A percentile compares a stretch with the other conserved stretches of the same genome.
phyloP scores from a whole-genome alignment of 2,797 vertebrate species.

The Pagetopsis macropterus region DNA sequence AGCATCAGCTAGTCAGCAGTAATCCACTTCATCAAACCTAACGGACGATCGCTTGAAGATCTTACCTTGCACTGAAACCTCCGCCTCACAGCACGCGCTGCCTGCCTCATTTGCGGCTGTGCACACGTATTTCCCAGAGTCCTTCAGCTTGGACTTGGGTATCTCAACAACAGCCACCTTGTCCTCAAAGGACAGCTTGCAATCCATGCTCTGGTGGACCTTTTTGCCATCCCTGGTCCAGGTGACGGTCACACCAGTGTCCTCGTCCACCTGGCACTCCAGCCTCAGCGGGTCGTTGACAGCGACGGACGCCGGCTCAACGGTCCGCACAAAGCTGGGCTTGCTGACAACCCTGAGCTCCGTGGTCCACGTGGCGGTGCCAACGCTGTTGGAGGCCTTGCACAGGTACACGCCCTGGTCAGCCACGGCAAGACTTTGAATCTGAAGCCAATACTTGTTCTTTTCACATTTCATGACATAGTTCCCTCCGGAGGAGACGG shows the following conservation, averaged over 20 bases:
- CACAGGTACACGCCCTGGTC: slow-evolving; percentile 94
- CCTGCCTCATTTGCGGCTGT: slow-evolving; percentile 95
- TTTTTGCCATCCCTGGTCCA: slow-evolving; percentile 96
- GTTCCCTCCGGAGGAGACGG: slow-evolving; percentile 86
- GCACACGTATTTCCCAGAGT: slow-evolving; percentile 94
- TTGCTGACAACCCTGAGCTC: slow-evolving; percentile 92
- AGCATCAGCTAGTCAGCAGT: slow-evolving; percentile 58
- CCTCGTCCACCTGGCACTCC: slow-evolving; percentile 97
- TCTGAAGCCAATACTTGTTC: slow-evolving; percentile 92
- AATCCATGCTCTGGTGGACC: slow-evolving; percentile 93
- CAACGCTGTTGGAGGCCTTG: slow-evolving; percentile 96
- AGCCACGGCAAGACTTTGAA: slow-evolving; percentile 85
- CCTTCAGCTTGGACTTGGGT: slow-evolving; percentile 93
- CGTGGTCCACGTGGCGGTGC: slow-evolving; percentile 90
- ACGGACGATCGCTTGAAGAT: slow-evolving; percentile 51
- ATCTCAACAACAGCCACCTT: slow-evolving; percentile 96
- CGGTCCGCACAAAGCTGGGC: slow-evolving; percentile 90
- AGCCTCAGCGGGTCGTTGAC: slow-evolving; percentile 91
- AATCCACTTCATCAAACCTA: slow-evolving; percentile 47
- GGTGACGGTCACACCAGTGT: slow-evolving; percentile 90
- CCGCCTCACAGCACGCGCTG: slow-evolving; percentile 89
- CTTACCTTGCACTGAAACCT: slow-evolving; percentile 95
- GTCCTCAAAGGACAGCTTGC: slow-evolving; percentile 96
- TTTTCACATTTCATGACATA: slow-evolving; percentile 87
- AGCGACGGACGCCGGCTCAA: slow-evolving; percentile 87